Conservation (phyloP, 2,888 invertebrate species). For the Hofmannophila pseudospretella region DNA sequence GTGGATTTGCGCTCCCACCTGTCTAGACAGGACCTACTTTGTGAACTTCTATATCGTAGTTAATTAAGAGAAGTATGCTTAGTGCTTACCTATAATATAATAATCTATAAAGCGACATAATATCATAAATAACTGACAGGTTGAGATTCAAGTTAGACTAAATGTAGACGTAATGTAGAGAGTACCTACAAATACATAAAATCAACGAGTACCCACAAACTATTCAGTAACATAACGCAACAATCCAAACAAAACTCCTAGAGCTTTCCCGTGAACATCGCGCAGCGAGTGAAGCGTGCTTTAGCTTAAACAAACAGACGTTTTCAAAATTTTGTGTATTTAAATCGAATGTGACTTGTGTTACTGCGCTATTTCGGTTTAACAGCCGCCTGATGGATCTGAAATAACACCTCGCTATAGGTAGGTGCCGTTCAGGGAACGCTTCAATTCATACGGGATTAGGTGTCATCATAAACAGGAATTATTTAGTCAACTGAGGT, state of each 20-base stretch:
- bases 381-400: constrained; percentile 68
- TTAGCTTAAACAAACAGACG: constrained; percentile 72
- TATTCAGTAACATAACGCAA: constrained; percentile 1
- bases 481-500: constrained; percentile 74
- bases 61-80: too few species aligned
- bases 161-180: too few species aligned
- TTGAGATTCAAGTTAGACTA: too few species aligned
- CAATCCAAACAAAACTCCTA: constrained; percentile 18
- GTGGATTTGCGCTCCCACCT: too few species aligned
- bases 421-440: constrained; percentile 57
- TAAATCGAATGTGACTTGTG: constrained; percentile 75
- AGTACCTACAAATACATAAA: too few species aligned
- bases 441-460: constrained; percentile 75
- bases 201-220: background rate
- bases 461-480: constrained; percentile 77
- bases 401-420: constrained; percentile 25
- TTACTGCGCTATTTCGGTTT: constrained; percentile 71
- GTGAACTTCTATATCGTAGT: too few species aligned
- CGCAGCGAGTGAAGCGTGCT: constrained; percentile 34
- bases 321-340: constrained; percentile 77
- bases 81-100: too few species aligned
- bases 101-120: too few species aligned
- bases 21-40: too few species aligned
- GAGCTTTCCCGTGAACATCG: constrained; percentile 8
- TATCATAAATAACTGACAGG: too few species aligned